Base-by-base conservation (phyloP, 35 echinoderm and acorn worm genomes). In the Amphiura filiformis region DNA sequence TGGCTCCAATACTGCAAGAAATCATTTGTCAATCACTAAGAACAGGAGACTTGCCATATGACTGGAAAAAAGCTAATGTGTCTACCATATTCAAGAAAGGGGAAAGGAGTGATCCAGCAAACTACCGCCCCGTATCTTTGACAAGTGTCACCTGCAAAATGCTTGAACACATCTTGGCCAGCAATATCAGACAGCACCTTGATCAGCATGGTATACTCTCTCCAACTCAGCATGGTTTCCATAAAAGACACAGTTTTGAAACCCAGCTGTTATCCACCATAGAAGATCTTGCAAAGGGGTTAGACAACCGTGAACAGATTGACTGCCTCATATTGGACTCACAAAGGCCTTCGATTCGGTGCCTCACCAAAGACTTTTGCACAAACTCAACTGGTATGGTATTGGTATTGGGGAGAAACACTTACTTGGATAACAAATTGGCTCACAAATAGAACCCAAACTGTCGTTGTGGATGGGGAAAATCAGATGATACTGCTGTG, bases 321-420 rank as follows among this genome's bases (percentile, higher is more conserved):
- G n/a, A n/a, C n/a, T n/a, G n/a, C n/a, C n/a, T n/a, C n/a, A 86
- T 22, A 17, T 93, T 1, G 92, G 89, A 35, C 87, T 86, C 31
- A 57, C 13, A 20, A 94, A 94, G 39, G 93, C 88, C 34, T 94
- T 93, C 34, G 87, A 89, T 57, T 34, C 30, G 0, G 82, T 89
- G n/a, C n/a, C n/a, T n/a, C n/a, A n/a, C n/a, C n/a, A n/a, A n/a
- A n/a, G n/a, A n/a, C n/a, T n/a, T n/a, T n/a, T 91, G 7, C 1
- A 15, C 9, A 94, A 94, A 90, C 4, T 94, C 32, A 11, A 81
- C 15, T 17, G 44, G 22, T 36, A 34, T 44, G 77, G 92, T 31
- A 90, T 87, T n/a, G n/a, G n/a, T n/a, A n/a, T 39, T 44, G 84
- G 28, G 42, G 57, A 31, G 77, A 82, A 23, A 87, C 76, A 17